phyloP scores from a whole-genome alignment of 2,797 vertebrate species.

The Tamandua tetradactyla region DNA sequence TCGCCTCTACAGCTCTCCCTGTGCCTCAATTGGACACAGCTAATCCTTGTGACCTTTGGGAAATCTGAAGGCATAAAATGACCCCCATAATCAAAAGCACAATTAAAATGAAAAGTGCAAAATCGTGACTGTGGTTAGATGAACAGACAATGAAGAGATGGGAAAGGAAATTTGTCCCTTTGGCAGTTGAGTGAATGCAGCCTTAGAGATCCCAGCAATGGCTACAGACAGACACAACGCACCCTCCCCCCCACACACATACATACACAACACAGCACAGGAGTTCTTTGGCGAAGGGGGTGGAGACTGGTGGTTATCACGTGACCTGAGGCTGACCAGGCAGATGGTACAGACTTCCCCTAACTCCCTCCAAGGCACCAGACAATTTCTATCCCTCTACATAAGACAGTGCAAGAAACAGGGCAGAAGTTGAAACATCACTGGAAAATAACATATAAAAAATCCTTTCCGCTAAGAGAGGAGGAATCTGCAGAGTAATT shows the following conservation, averaged over 20 bases:
- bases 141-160: slow-evolving; percentile 70
- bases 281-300: neutral
- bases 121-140: slow-evolving; percentile 75
- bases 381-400: neutral
- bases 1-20: neutral
- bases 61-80: slow-evolving; percentile 69
- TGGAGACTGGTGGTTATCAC: neutral
- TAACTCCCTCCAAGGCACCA: neutral
- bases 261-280: too few species aligned
- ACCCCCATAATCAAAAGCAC: slow-evolving; percentile 75
- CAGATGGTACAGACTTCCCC: neutral
- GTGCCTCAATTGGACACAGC: slow-evolving; percentile 19
- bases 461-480: neutral
- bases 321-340: neutral
- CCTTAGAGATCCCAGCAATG: neutral
- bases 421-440: neutral
- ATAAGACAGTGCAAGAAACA: neutral
- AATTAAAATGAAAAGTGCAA: slow-evolving; percentile 73
- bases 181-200: slow-evolving; percentile 37
- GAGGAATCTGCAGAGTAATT: neutral
- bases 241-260: too few species aligned
- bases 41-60: slow-evolving; percentile 78
- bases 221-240: neutral
- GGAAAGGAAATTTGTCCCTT: slow-evolving; percentile 63
- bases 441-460: too few species aligned